Percentiles rank a stretch among this genome's conserved stretches.
Evolutionary conservation across 2,113 vertebrate species (phyloP).

Genomic region (Thymallus thymallus): DNA sequence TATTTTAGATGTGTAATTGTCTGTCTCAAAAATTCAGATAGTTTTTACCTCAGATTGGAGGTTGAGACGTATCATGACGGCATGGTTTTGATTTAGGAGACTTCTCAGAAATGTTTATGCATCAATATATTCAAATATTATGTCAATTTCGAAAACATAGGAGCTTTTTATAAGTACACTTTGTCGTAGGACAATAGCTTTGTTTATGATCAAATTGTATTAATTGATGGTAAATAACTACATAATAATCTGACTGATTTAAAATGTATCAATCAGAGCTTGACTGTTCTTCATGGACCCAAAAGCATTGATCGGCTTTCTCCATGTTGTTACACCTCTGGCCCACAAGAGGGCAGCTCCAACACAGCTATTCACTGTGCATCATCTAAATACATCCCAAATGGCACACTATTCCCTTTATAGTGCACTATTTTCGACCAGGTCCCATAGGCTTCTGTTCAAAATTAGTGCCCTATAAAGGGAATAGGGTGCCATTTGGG

Average conservation of each 20-base stretch:
- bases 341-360: constrained; percentile 64
- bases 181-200: neutral
- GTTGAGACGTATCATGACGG: neutral
- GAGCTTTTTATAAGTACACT: neutral
- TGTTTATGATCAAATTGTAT: neutral
- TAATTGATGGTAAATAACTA: neutral
- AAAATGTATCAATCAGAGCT: no score
- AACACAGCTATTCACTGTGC: neutral
- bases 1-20: neutral
- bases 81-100: neutral
- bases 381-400: no score
- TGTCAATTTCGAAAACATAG: neutral
- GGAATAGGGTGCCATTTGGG: no score
- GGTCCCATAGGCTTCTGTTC: no score
- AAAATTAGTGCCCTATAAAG: no score
- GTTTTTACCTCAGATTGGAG: no score
- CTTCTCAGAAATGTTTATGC: no score
- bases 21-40: no score
- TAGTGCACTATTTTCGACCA: no score
- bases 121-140: no score
- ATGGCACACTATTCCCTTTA: no score
- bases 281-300: neutral
- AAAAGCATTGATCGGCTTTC: neutral
- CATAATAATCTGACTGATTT: neutral
- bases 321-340: constrained; percentile 11